Evolutionary conservation across 2,797 vertebrate species (phyloP), one percentile per base, ranked within the genome.

Genomic region (Tapirus indicus): DNA sequence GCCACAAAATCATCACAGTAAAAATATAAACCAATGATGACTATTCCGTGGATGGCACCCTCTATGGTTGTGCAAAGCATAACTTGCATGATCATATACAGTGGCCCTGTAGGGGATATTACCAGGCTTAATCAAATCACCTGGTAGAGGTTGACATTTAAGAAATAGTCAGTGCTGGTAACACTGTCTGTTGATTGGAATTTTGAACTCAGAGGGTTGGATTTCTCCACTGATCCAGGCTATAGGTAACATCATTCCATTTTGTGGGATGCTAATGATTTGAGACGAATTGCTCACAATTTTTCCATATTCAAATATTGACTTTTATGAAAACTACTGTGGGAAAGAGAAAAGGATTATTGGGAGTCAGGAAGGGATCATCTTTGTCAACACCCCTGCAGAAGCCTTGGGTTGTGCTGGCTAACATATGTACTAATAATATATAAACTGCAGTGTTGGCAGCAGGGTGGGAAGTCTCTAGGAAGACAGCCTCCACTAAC

Each of bases 301-400:
- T 97, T 93, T 98, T 97, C 97, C 97, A 97, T 97, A 97, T 94
- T 98, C 97, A 98, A 98, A 98, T 98, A 98, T 95, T 95, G 10
- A 98, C 97, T 98, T 98, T 94, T 82, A 98, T 97, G 94, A 98
- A 98, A 97, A 89, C 2, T 27, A 41, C 78, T 5, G 84, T 0
- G 1, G 96, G 91, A 91, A 85, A 64, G 52, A 96, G 94, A 29
- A 38, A 95, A 97, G 29, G 54, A 91, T 83, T 95, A 71, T 29
- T 60, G 94, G 98, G 74, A 97, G 84, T 96, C 60, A 1, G 85
- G 64, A 79, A 97, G 95, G 96, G 97, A 98, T 97, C 77, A 0
- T 91, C 83, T 96, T 98, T 98, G 97, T 98, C 98, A 98, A 95
- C 98, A 98, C 95, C 98, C 98, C 95, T 98, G 94, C 95, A 99